Conservation (phyloP, 23 tunicate genomes). For the Trididemnum clinides region DNA sequence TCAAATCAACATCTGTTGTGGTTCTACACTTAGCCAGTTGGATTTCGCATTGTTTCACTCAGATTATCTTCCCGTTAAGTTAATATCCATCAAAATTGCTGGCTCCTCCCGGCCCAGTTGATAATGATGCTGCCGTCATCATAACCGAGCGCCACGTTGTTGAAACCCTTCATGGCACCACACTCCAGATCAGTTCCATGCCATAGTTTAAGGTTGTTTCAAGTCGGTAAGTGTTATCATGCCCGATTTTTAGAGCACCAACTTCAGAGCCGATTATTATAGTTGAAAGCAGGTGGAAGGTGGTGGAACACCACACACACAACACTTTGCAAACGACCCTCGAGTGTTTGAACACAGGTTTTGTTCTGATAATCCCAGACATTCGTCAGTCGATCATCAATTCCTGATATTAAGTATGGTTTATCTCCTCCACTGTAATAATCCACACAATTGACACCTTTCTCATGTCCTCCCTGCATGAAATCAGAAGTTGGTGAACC, state of each 20-base stretch:
- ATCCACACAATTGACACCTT: constrained; percentile 99
- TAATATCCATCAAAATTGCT: constrained; percentile 98
- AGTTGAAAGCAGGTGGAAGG: constrained; percentile 92
- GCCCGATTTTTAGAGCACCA: constrained; percentile 96
- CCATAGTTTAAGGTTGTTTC: constrained; percentile 93
- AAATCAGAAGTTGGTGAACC: constrained; percentile 92
- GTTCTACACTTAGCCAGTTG: constrained; percentile 93
- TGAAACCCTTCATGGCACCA: constrained; percentile 90
- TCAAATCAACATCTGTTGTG: constrained; percentile 51
- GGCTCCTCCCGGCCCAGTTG: constrained; percentile 99
- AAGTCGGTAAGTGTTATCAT: constrained; percentile 92
- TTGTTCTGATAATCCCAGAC: constrained; percentile 99
- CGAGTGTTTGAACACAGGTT: constrained; percentile 98
- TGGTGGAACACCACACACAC: constrained; percentile 93
- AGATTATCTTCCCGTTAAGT: constrained; percentile 94
- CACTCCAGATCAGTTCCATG: constrained; percentile 97
- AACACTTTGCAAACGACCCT: constrained; percentile 97
- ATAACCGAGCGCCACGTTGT: constrained; percentile 96
- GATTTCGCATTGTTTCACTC: constrained; percentile 98
- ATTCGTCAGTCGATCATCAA: constrained; percentile 93
- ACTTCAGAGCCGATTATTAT: constrained; percentile 99
- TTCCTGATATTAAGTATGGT: constrained; percentile 98
- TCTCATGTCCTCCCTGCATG: constrained; percentile 97
- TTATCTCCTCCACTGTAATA: constrained; percentile 99
- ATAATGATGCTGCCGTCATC: constrained; percentile 99